A percentile compares a stretch with the other conserved stretches of the same genome.
These are phyloP conservation scores for Clarias gariepinus DNA, from an alignment of 2,113 vertebrate genomes.

Conservation along the genomic window DNA sequence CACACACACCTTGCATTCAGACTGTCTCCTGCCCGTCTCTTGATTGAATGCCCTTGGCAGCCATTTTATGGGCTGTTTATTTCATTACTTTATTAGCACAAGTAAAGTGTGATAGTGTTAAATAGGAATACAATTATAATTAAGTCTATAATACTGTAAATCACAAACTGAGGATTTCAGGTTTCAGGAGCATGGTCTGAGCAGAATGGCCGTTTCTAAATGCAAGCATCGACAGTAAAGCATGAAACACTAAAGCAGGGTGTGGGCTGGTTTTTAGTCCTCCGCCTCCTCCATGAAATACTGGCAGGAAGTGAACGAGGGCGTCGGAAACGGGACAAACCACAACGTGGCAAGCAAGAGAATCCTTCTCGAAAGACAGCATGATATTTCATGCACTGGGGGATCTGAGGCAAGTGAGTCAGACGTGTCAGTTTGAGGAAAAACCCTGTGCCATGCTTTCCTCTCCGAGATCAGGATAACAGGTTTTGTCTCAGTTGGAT, in stretches of 20 bases:
- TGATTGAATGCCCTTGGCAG: background rate
- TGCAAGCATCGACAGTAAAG: background rate
- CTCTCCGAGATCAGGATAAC: background rate
- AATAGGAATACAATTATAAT: background rate
- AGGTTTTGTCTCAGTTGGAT: slow-evolving; percentile 19
- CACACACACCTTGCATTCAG: background rate
- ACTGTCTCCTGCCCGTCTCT: background rate
- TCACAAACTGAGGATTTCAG: background rate
- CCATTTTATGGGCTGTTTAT: background rate
- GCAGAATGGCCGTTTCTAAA: background rate
- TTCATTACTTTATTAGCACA: background rate
- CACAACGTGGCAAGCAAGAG: background rate
- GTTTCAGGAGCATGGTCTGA: background rate
- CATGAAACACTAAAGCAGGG: background rate
- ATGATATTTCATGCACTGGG: background rate
- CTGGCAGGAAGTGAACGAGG: background rate
- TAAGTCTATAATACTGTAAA: background rate
- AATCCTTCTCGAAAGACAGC: slow-evolving; percentile 18
- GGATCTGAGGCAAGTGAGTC: background rate
- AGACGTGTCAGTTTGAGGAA: background rate
- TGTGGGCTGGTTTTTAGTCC: background rate
- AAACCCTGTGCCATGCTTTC: slow-evolving; percentile 20
- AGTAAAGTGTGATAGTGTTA: background rate
- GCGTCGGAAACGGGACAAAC: background rate
- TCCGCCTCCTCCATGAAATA: background rate